These are phyloP conservation scores for Tenthredo scrophulariae DNA, from an alignment of 2,888 invertebrate genomes.

Conservation along the genomic window DNA sequence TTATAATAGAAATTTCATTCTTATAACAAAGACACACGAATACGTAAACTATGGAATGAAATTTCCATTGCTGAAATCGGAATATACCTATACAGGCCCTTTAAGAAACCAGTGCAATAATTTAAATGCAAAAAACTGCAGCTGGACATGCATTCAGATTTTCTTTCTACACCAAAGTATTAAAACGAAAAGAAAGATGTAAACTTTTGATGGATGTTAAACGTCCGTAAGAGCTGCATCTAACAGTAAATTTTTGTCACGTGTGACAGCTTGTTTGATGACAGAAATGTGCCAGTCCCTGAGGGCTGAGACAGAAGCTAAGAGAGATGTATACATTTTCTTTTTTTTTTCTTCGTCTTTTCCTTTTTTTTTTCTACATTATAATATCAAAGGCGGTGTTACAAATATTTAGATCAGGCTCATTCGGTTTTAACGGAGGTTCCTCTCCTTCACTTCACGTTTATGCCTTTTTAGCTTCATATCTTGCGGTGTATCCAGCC, in stretches of 20 bases:
- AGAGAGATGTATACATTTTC: background rate
- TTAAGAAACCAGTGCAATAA: background rate
- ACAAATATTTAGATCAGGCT: conserved; percentile 60
- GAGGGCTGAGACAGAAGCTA: background rate
- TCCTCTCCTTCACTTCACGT: conserved; percentile 10
- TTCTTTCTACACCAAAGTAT: background rate
- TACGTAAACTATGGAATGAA: background rate
- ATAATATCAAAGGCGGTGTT: conserved; percentile 39
- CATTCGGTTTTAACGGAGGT: conserved; percentile 61
- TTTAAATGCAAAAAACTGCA: background rate
- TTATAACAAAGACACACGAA: background rate
- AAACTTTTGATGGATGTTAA: background rate
- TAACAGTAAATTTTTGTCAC: conserved; percentile 2
- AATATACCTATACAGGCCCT: background rate
- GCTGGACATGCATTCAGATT: background rate
- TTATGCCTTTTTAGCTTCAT: conserved; percentile 31
- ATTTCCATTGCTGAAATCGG: background rate
- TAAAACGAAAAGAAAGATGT: background rate
- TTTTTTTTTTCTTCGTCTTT: background rate
- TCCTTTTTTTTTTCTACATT: background rate
- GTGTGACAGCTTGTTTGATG: conserved; percentile 17
- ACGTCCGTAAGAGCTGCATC: background rate
- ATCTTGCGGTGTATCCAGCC: conserved; percentile 32
- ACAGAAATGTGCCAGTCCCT: background rate
- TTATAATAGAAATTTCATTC: background rate